These are phyloP conservation scores for Galerucella nymphaeae DNA, from an alignment of 2,888 invertebrate genomes.

Conservation along the genomic window DNA sequence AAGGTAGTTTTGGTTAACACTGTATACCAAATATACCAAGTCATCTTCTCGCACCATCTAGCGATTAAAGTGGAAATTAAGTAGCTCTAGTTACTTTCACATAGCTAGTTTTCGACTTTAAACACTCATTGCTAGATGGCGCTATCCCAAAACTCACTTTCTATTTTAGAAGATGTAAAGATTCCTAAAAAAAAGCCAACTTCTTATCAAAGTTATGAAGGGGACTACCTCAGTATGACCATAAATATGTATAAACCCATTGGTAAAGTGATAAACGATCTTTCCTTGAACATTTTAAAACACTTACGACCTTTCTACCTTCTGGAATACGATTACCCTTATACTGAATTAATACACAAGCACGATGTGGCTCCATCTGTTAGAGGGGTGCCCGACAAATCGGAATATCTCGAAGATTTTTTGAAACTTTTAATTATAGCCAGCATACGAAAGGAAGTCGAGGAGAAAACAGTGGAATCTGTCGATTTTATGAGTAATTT, in stretches of 20 bases:
- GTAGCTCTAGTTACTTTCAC: no score
- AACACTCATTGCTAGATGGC: no score
- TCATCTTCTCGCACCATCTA: no score
- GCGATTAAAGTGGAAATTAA: no score
- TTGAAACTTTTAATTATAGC: slow-evolving; percentile 8
- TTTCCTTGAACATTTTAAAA: slow-evolving; percentile 44
- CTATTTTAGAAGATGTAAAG: not conserved
- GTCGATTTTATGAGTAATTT: not conserved
- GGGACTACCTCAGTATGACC: slow-evolving; percentile 45
- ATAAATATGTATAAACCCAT: slow-evolving; percentile 47
- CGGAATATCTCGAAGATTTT: slow-evolving; percentile 36
- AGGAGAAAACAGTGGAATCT: not conserved
- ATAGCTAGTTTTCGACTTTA: no score
- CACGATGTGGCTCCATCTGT: slow-evolving; percentile 44
- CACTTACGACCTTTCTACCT: slow-evolving; percentile 36
- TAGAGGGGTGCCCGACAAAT: slow-evolving; percentile 19
- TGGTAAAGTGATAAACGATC: slow-evolving; percentile 44
- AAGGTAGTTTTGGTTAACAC: no score
- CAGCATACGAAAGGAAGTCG: not conserved
- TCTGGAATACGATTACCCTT: slow-evolving; percentile 20
- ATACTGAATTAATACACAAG: slow-evolving; percentile 40
- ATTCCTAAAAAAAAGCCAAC: not conserved
- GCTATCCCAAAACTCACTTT: not conserved
- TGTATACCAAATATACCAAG: no score
- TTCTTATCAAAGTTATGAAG: slow-evolving; percentile 39